phyloP scores from a whole-genome alignment of 2,888 invertebrate species.

The Xestia sexstrigata region DNA sequence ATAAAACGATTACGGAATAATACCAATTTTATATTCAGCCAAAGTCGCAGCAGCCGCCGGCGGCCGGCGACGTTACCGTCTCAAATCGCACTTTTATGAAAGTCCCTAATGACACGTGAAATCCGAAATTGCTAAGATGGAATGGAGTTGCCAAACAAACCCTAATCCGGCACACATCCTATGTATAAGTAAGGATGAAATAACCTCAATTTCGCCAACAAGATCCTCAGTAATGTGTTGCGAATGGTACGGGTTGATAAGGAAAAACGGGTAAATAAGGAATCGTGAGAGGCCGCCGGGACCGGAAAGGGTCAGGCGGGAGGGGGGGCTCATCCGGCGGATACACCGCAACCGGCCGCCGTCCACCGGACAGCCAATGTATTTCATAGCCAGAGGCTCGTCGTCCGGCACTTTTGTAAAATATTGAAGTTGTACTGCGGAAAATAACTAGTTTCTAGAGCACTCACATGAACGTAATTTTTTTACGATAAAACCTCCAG shows the following conservation, averaged over 20 bases:
- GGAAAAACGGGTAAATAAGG: constrained; percentile 89
- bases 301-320: constrained; percentile 80
- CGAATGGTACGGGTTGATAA: constrained; percentile 88
- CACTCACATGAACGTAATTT: constrained; percentile 63
- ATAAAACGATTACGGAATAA: constrained; percentile 63
- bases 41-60: constrained; percentile 20
- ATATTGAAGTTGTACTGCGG: constrained; percentile 71
- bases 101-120: constrained; percentile 75
- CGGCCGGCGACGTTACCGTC: constrained; percentile 46
- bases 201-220: constrained; percentile 83
- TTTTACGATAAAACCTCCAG: constrained; percentile 57
- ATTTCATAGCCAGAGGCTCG: constrained; percentile 73
- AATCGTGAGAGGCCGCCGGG: constrained; percentile 76
- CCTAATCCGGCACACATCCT: constrained; percentile 74
- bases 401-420: constrained; percentile 75
- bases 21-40: constrained; percentile 61
- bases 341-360: constrained; percentile 76
- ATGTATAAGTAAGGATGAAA: constrained; percentile 73
- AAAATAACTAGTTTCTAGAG: constrained; percentile 60
- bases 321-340: constrained; percentile 77
- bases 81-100: constrained; percentile 69
- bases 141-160: constrained; percentile 76
- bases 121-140: constrained; percentile 75
- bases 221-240: constrained; percentile 84
- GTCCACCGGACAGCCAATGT: constrained; percentile 70